Percentiles rank a stretch among this genome's conserved stretches.
These are phyloP conservation scores for Tor tambroides DNA, from an alignment of 2,113 vertebrate species.

Conservation along the genomic window DNA sequence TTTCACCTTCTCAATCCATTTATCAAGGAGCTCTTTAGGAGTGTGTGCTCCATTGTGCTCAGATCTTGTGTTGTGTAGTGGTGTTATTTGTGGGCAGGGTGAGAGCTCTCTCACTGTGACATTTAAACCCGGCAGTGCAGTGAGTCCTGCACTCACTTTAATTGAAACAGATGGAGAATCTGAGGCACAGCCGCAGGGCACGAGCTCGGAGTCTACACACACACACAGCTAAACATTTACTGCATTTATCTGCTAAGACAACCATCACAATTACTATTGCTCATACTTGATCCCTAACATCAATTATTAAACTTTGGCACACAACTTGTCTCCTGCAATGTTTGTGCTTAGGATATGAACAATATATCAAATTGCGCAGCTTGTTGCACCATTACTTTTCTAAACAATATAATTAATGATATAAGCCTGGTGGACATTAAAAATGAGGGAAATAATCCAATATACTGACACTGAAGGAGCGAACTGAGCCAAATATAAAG, in stretches of 20 bases:
- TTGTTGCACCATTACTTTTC: neutral
- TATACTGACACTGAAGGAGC: neutral
- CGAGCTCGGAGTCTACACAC: slow-evolving; percentile 4
- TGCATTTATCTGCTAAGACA: slow-evolving; percentile 3
- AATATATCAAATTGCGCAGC: neutral
- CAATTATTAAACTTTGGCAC: slow-evolving; percentile 9
- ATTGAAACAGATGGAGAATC: slow-evolving; percentile 60
- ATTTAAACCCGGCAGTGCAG: slow-evolving; percentile 51
- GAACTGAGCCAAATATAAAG: neutral
- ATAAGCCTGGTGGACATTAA: neutral
- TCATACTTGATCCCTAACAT: slow-evolving; percentile 18
- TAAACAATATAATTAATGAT: neutral
- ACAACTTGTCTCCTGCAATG: neutral
- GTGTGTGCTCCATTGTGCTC: neutral
- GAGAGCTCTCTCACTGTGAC: slow-evolving; percentile 46
- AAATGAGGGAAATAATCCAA: neutral
- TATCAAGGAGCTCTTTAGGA: neutral
- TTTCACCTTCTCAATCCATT: neutral
- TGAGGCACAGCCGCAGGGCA: slow-evolving; percentile 45
- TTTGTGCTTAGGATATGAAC: neutral
- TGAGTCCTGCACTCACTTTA: slow-evolving; percentile 53
- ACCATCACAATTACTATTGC: neutral
- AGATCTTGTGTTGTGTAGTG: slow-evolving; percentile 12
- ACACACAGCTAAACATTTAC: slow-evolving; percentile 26
- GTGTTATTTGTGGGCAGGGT: slow-evolving; percentile 40